phyloP scores from a whole-genome alignment of 1,140 invertebrate species.

The Drosophila leontia region DNA sequence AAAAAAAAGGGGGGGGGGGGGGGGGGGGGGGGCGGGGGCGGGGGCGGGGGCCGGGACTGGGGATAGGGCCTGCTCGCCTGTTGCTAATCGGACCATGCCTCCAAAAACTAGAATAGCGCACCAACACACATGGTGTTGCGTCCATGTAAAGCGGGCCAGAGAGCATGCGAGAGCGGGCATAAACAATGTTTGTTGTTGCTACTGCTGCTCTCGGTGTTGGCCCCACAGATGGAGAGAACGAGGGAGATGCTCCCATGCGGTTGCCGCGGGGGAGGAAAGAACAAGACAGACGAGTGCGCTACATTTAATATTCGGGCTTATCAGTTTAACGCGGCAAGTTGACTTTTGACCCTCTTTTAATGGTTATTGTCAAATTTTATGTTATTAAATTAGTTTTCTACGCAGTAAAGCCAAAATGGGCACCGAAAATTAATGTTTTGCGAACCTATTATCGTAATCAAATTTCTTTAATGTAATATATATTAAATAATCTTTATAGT shows the following conservation, averaged over 20 bases:
- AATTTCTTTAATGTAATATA: too few relatives aligned
- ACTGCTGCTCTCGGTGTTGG: conserved; percentile 7
- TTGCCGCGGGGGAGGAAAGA: not conserved
- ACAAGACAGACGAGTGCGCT: conserved; percentile 16
- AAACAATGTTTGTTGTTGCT: conserved; percentile 44
- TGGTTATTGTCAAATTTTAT: not conserved
- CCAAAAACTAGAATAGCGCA: conserved; percentile 59
- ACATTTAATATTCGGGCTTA: not conserved
- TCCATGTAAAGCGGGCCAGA: conserved; percentile 13
- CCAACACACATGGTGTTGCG: conserved; percentile 21
- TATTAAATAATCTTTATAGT: too few relatives aligned
- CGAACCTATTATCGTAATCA: too few relatives aligned
- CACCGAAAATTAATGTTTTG: too few relatives aligned
- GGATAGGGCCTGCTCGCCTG: conserved; percentile 23
- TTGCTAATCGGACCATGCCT: conserved; percentile 75
- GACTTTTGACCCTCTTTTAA: not conserved
- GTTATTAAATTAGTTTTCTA: not conserved
- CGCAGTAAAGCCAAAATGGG: too few relatives aligned
- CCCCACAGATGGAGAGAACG: conserved; percentile 13
- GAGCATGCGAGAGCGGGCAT: conserved; percentile 28
- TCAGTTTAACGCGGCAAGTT: not conserved
- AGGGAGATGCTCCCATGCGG: conserved; percentile 14
- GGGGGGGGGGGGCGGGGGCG: too few relatives aligned
- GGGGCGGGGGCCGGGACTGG: conserved; percentile 3
- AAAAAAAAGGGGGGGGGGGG: too few relatives aligned